Evolutionary conservation across 2,888 invertebrate species (phyloP).

Genomic region (Cecidostiba fungosa): DNA sequence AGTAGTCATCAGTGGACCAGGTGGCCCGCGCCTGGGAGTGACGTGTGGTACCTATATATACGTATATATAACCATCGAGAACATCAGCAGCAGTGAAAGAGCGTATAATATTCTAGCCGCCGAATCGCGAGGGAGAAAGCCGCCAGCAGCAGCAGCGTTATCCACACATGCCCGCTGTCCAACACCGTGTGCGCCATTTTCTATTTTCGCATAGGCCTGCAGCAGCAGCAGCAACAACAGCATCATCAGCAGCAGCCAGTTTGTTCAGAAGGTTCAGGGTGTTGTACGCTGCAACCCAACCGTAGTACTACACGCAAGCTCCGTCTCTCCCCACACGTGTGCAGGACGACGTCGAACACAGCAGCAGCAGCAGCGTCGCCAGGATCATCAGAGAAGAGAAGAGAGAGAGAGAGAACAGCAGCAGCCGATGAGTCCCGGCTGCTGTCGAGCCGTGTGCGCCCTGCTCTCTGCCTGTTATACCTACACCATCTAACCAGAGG

Average conservation of each 20-base stretch:
- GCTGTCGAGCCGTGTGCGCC: background rate
- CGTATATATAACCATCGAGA: too few relatives aligned
- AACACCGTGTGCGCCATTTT: constrained; percentile 59
- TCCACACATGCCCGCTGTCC: background rate
- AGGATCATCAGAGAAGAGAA: background rate
- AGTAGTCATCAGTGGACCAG: too few relatives aligned
- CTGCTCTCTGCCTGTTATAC: background rate
- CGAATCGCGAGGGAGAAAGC: too few relatives aligned
- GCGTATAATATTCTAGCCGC: too few relatives aligned
- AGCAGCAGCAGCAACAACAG: background rate
- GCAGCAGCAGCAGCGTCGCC: constrained; percentile 6
- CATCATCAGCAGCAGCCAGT: background rate
- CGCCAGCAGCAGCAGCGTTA: background rate
- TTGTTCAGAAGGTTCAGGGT: constrained; percentile 11
- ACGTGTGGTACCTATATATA: too few relatives aligned
- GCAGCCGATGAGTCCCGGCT: constrained; percentile 10
- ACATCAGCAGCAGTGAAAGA: too few relatives aligned
- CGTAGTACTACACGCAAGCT: constrained; percentile 8
- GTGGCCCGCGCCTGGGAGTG: too few relatives aligned
- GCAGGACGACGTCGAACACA: constrained; percentile 14
- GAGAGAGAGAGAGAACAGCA: constrained; percentile 9
- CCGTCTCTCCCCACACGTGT: constrained; percentile 13
- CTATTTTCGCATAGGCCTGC: constrained; percentile 61
- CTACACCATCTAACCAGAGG: background rate
- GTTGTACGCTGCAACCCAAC: background rate